Evolutionary conservation across 1,140 invertebrate genomes (phyloP).

Genomic region (Cydia strobilella): DNA sequence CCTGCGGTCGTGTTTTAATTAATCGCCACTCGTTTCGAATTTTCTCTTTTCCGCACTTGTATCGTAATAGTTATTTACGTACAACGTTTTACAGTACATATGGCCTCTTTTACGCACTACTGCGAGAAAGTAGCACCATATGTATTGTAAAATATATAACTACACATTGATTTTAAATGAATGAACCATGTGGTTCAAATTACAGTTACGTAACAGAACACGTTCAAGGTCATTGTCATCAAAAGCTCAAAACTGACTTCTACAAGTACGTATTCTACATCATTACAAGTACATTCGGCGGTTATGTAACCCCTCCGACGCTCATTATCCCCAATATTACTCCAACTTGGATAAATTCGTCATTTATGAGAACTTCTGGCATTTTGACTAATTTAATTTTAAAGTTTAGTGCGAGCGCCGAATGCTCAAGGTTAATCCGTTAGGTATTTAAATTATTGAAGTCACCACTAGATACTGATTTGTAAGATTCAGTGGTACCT

Average conservation of each 20-base stretch:
- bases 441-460: background rate
- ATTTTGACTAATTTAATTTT: conserved; percentile 8
- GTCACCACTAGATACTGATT: too few relatives aligned
- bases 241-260: background rate
- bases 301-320: background rate
- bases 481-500: too few relatives aligned
- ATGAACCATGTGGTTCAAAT: background rate
- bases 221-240: background rate
- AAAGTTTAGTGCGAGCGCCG: background rate
- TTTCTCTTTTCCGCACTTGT: too few relatives aligned
- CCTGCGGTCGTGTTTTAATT: too few relatives aligned
- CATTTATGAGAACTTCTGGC: background rate
- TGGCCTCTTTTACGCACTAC: too few relatives aligned
- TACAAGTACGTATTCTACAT: background rate
- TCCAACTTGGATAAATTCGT: conserved; percentile 7
- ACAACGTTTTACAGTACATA: too few relatives aligned
- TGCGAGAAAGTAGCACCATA: too few relatives aligned
- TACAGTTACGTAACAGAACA: background rate
- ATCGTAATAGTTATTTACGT: too few relatives aligned
- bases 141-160: too few relatives aligned
- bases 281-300: background rate
- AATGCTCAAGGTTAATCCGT: background rate
- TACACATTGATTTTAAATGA: too few relatives aligned
- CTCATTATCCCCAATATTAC: background rate
- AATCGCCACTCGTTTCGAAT: too few relatives aligned